Evolutionary conservation across 2,888 invertebrate genomes (phyloP).

Genomic region (Sphaeridia pumilis): DNA sequence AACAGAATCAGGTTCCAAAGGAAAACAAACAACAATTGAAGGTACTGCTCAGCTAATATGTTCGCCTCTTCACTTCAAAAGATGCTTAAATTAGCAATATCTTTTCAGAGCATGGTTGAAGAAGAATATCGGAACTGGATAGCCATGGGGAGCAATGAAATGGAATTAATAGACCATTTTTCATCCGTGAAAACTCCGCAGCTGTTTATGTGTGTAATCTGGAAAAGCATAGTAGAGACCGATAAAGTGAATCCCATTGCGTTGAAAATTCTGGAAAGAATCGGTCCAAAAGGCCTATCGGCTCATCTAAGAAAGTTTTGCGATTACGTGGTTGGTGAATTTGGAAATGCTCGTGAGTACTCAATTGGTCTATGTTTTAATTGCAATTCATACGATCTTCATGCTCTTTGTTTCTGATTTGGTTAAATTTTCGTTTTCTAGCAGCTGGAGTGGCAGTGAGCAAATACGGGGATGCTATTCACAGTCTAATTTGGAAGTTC

Average conservation of each 20-base stretch:
- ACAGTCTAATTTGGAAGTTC: constrained; percentile 95
- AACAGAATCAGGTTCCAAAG: constrained; percentile 66
- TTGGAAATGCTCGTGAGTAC: constrained; percentile 60
- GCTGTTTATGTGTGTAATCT: constrained; percentile 79
- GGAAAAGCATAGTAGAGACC: constrained; percentile 85
- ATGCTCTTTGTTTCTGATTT: neutral
- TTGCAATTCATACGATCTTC: neutral
- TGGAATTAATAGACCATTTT: constrained; percentile 90
- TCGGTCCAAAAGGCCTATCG: constrained; percentile 81
- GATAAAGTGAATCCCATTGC: constrained; percentile 86
- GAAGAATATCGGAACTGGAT: constrained; percentile 95
- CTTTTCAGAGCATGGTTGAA: constrained; percentile 63
- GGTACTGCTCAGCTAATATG: too few species aligned
- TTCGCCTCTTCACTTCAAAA: neutral
- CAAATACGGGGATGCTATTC: constrained; percentile 88
- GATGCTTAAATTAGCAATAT: constrained; percentile 1
- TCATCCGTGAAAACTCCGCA: constrained; percentile 85
- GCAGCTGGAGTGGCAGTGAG: constrained; percentile 73
- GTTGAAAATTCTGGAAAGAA: constrained; percentile 87
- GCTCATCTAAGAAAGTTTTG: constrained; percentile 87
- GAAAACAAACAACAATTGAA: constrained; percentile 85
- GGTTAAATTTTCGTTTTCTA: constrained; percentile 12
- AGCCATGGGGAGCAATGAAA: constrained; percentile 83
- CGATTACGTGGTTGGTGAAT: constrained; percentile 86
- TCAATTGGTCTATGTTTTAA: neutral